Evolutionary conservation across 2,113 vertebrate genomes (phyloP).

Genomic region (Psophia crepitans): DNA sequence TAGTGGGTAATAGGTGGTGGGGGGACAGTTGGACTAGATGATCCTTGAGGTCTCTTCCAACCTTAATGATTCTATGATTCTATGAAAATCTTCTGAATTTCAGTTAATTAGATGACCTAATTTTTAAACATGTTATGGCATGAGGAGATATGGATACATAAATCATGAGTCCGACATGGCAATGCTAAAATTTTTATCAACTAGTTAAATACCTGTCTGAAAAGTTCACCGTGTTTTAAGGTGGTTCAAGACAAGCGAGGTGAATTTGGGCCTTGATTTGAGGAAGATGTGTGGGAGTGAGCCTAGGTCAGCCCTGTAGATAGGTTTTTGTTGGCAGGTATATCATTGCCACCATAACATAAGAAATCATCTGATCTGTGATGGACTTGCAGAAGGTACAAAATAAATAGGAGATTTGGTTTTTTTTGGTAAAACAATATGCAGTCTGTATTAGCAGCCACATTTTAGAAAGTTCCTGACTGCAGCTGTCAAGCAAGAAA

Average conservation of each 20-base stretch:
- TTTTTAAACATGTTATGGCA: not conserved
- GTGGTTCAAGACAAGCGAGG: not conserved
- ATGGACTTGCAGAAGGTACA: not conserved
- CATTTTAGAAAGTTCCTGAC: not conserved
- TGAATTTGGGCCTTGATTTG: not conserved
- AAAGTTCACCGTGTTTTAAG: not conserved
- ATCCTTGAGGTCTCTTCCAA: no score
- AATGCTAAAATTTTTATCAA: not conserved
- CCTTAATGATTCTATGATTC: no score
- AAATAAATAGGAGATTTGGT: not conserved
- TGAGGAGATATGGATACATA: not conserved
- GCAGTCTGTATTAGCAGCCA: not conserved
- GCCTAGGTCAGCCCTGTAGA: not conserved
- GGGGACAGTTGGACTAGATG: no score
- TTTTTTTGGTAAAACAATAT: not conserved
- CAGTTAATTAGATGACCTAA: not conserved
- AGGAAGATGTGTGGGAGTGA: not conserved
- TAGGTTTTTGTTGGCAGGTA: not conserved
- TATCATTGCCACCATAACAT: not conserved
- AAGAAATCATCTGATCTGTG: not conserved
- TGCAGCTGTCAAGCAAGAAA: constrained; percentile 33
- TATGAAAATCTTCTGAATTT: not conserved
- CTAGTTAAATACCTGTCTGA: not conserved
- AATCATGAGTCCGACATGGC: not conserved
- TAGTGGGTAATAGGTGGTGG: no score